A percentile compares a stretch with the other conserved stretches of the same genome.
Conservation (phyloP, 2,797 vertebrate genomes). For the Glyptemys insculpta region DNA sequence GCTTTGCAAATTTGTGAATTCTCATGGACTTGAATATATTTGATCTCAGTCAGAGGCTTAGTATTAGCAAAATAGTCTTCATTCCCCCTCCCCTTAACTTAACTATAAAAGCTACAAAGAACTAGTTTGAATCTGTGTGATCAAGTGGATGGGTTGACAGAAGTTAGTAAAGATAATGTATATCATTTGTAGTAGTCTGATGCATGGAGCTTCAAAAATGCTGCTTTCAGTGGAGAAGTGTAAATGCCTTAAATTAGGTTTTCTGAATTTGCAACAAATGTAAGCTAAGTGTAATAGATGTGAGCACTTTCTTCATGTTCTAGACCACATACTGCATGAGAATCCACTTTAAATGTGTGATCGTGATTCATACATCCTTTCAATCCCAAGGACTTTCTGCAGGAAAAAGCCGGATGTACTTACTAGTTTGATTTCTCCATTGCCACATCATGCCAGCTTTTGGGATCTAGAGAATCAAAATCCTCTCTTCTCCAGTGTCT, state of each 20-base stretch:
- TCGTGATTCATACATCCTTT: background rate
- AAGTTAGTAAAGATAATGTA: background rate
- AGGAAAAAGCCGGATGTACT: background rate
- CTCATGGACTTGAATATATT: background rate
- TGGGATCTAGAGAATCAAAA: background rate
- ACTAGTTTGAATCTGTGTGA: background rate
- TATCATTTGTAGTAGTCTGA: background rate
- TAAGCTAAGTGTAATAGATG: background rate
- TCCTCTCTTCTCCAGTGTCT: background rate
- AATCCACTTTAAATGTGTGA: background rate
- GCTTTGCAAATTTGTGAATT: background rate
- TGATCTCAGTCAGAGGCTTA: background rate
- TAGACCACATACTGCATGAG: background rate
- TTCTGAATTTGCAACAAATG: background rate
- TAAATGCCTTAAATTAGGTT: background rate
- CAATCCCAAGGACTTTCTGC: background rate
- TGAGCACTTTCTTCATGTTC: background rate
- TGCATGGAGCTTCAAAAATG: background rate
- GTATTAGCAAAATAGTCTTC: background rate
- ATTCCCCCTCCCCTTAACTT: background rate
- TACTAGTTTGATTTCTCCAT: background rate
- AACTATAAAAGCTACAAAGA: slow-evolving; percentile 1
- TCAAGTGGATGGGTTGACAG: background rate
- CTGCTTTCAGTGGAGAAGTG: background rate
- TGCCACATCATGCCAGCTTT: background rate